Evolutionary conservation across 2,113 vertebrate genomes (phyloP), one percentile per base, ranked within the genome.

Genomic region (Vireo altiloquus): DNA sequence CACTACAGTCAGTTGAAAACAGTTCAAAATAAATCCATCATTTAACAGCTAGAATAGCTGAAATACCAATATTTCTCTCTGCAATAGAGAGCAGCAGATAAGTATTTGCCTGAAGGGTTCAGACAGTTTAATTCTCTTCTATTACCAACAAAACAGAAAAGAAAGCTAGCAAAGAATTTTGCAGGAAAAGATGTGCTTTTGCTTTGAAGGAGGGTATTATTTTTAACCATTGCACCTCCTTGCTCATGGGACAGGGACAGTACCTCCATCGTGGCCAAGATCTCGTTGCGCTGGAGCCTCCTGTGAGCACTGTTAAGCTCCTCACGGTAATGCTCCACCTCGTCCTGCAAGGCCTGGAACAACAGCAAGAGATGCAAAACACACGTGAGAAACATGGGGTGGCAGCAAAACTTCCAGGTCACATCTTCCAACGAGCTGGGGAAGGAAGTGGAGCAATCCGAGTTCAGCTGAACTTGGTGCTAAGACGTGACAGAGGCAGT

Each of bases 221-320:
- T 88, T 92, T 87, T 70, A 91, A 81, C 60, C 59, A 68, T 20
- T 6, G 50, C 81, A 49, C 19, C 56, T 57, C 59, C 37, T 39
- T 39, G 82, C 92, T 63, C 60, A 54, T 35, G 92, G 94, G 89
- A 44, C 74, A 59, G 35, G 56, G 39, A 46, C 19, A 5, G 87
- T 98, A 99, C 99, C 99, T 99, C 99, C 72, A 99, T 98, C 24
- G 99, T 98, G 4, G 93, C 94, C 93, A 98, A 98, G 70, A 99
- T 94, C 86, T 99, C 99, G 95, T 96, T 98, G 91, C 87, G 97
- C 8, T 99, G 98, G 37, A 99, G 94, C 90, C 97, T 98, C 94
- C 98, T 99, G 96, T 99, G 99, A 0, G 95, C 90, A 35, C 94
- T 70, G 10, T 96, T 97, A 9, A 98, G 53, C 92, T 98, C 98